These are phyloP conservation scores for Poeciliopsis prolifica DNA, from an alignment of 2,113 vertebrate genomes.

Conservation along the genomic window DNA sequence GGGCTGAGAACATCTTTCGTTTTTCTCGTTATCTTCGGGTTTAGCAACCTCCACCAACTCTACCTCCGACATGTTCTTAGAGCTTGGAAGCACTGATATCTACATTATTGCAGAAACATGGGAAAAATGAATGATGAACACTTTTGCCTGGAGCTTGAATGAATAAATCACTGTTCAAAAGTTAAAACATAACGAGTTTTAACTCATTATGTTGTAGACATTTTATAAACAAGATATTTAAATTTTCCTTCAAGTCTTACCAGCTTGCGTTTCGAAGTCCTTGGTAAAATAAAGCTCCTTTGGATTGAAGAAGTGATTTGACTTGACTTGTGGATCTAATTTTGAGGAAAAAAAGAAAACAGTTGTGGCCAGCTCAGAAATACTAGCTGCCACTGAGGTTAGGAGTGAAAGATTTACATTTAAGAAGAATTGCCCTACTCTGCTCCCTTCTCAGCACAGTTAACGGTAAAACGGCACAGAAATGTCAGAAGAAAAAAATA, in stretches of 20 bases:
- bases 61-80: not conserved
- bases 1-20: not conserved
- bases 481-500: not conserved
- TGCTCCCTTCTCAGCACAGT: not conserved
- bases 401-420: not conserved
- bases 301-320: not conserved
- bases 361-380: not conserved
- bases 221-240: not conserved
- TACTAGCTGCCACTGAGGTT: not conserved
- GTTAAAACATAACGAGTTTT: not conserved
- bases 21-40: not conserved
- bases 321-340: too few species aligned
- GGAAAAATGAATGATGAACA: not conserved
- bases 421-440: not conserved
- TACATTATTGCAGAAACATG: not conserved
- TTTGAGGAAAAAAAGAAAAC: too few species aligned
- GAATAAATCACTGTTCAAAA: not conserved
- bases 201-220: too few species aligned
- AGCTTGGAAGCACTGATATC: not conserved
- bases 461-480: not conserved
- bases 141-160: not conserved
- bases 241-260: not conserved
- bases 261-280: not conserved
- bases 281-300: not conserved
- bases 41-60: slow-evolving; percentile 1